Evolutionary conservation across 2,797 vertebrate species (phyloP), one percentile per base, ranked within the genome.

Genomic region (Pelodytes ibericus): DNA sequence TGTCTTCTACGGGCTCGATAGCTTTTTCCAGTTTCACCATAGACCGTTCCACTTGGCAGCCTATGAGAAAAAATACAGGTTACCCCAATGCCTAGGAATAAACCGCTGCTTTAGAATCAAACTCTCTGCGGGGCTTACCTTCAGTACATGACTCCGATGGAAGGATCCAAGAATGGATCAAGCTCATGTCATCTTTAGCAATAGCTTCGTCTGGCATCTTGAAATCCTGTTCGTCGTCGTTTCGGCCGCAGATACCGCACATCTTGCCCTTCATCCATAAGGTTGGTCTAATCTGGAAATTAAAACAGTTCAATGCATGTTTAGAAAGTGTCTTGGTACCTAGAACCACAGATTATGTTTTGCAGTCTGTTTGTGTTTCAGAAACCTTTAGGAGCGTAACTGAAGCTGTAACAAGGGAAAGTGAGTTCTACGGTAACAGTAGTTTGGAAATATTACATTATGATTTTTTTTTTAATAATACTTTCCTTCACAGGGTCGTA

Each of bases 221-320:
- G 59, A 85, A 95, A 75, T 94, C 93, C 69, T 90, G 84, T 82
- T 83, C 86, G 29, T 91, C 93, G 16, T 95, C 89, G 2, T 88
- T 91, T 56, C 82, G 93, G 85, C 93, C 94, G 84, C 94, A 95
- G 39, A 95, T 79, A 65, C 93, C 94, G 79, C 91, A 92, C 0
- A 89, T 93, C 86, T 93, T 83, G 73, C 92, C 93, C 83, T 81
- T 86, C 94, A 95, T 94, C 91, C 90, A 91, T 81, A 95, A 88
- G 16, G 85, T 82, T 83, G 94, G 77, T 83, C 87, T 75, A 76
- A 94, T 81, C 94, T 91, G 91, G 57, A 18, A 53, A 51, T 10
- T 24, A 2, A 74, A 31, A 63, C 11, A 0, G 18, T 49, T 15
- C 5, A 20, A n/a, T 18, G 16, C 7, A 15, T n/a, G n/a, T n/a